Evolutionary conservation across 1,140 invertebrate genomes (phyloP), one percentile per base, ranked within the genome.

Genomic region (Sipha flava): DNA sequence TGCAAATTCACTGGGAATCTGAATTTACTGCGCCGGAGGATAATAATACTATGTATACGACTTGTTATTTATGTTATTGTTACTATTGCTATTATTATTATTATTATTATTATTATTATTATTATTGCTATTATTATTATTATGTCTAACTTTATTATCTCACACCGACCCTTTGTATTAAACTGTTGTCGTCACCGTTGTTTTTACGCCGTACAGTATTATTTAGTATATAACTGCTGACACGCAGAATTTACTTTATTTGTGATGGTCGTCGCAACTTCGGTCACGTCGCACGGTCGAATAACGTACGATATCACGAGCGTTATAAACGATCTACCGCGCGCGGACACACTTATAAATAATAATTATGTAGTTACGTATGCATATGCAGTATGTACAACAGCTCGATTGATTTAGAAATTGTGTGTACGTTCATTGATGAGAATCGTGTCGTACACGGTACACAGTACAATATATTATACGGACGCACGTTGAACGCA

Each of bases 61-160:
- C 18, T n/a, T 29, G 21, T 66, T 66, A 66, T 37, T 64, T 34
- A 64, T 31, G 59, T 64, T 34, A 40, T 66, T 66, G 23, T 66
- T 40, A 40, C 29, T 66, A 66, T 34, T 16, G 40, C 40, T 66
- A 66, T 40, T n/a, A 40, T 21, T 40, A 37, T 43, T 37, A 43
- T 66, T 66, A 66, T 66, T n/a, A n/a, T n/a, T n/a, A n/a, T n/a
- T n/a, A n/a, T n/a, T n/a, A n/a, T n/a, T n/a, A n/a, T n/a, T n/a
- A n/a, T n/a, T n/a, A n/a, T n/a, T n/a, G n/a, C n/a, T n/a, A 40
- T 66, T 40, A 40, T 40, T 66, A 66, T 34, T 16, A 66, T 66
- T 66, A 66, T 40, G 34, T 66, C 37, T 40, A 37, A 66, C 64
- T 66, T 66, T 66, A 66, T 66, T n/a, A n/a, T n/a, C n/a, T n/a